Conservation (phyloP, 2,113 vertebrate species). For the Lophochroa leadbeateri region DNA sequence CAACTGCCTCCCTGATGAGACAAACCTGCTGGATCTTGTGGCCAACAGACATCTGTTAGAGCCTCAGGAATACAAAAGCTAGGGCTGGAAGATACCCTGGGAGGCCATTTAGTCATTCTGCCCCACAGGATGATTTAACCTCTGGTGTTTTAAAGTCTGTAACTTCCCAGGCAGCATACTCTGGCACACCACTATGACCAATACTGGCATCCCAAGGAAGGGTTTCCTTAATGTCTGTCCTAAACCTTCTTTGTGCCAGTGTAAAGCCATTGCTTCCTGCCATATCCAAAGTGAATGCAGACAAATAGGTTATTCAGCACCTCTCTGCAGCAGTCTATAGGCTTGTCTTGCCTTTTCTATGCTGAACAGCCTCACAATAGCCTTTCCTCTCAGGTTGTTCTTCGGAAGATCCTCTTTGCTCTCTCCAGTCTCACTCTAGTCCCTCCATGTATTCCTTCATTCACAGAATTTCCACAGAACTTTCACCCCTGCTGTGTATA, state of each 20-base stretch:
- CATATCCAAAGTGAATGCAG: too few relatives aligned
- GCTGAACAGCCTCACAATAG: background rate
- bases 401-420: background rate
- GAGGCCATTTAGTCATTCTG: background rate
- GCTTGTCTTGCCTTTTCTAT: background rate
- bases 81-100: background rate
- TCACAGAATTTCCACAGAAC: background rate
- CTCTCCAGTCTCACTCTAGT: background rate
- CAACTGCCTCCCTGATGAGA: background rate
- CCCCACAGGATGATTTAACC: background rate
- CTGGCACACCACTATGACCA: background rate
- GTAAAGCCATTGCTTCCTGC: background rate
- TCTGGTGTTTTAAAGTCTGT: background rate
- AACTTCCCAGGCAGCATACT: background rate
- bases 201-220: background rate
- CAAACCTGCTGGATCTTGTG: background rate
- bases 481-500: background rate
- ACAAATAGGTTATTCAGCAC: rapidly evolving
- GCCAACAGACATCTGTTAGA: background rate
- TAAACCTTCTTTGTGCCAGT: background rate
- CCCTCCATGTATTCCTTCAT: background rate
- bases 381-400: background rate
- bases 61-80: background rate
- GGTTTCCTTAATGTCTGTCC: background rate
- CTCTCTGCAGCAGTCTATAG: background rate